A percentile compares a stretch with the other conserved stretches of the same genome.
Evolutionary conservation across 1,140 invertebrate species (phyloP).

Genomic region (Lucilia sericata): DNA sequence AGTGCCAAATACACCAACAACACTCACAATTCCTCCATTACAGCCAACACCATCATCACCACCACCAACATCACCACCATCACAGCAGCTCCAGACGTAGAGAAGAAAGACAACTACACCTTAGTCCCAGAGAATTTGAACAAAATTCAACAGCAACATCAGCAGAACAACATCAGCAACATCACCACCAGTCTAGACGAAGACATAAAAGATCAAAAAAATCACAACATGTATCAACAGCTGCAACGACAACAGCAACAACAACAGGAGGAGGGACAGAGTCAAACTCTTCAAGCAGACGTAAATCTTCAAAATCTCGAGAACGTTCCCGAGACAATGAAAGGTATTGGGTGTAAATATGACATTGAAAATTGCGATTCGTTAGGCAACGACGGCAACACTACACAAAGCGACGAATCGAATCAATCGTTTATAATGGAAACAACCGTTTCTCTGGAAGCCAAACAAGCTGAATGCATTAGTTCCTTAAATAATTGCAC

Average conservation of each 20-base stretch:
- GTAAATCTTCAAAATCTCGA: conserved; percentile 51
- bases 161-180: conserved; percentile 46
- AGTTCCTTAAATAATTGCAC: conserved; percentile 41
- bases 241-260: conserved; percentile 17
- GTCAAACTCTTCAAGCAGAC: conserved; percentile 42
- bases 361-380: conserved; percentile 45
- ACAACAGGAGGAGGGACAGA: not conserved
- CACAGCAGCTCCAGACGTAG: conserved; percentile 67
- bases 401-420: conserved; percentile 58
- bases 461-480: not conserved
- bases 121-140: conserved; percentile 46
- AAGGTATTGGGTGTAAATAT: conserved; percentile 59
- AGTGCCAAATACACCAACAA: conserved; percentile 36
- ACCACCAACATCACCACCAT: conserved; percentile 50
- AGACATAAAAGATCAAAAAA: conserved; percentile 62
- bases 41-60: conserved; percentile 16
- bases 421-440: conserved; percentile 65
- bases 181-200: conserved; percentile 48
- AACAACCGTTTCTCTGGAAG: conserved; percentile 54
- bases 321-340: conserved; percentile 59
- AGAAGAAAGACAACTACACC: conserved; percentile 50
- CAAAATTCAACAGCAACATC: conserved; percentile 39
- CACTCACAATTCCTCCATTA: conserved; percentile 17
- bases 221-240: conserved; percentile 48
- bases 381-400: conserved; percentile 55